Evolutionary conservation across 2,888 invertebrate genomes (phyloP), one percentile per base, ranked within the genome.

Genomic region (Amphipoea lucens): DNA sequence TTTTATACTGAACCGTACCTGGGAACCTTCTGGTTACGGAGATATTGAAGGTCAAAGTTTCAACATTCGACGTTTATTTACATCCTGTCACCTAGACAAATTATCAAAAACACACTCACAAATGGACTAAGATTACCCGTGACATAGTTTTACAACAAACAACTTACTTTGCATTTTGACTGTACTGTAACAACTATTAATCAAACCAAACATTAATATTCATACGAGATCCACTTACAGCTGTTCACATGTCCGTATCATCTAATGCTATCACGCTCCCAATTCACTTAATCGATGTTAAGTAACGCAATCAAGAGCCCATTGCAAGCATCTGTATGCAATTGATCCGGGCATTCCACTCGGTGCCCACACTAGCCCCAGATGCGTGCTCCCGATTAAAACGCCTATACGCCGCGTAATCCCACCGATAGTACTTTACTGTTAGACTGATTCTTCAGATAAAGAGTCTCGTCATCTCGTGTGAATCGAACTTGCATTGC

Each of bases 291-390:
- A 88, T 91, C 90, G 89, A 90, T 88, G 88, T 90, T 90, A 90
- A 90, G 91, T 92, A 92, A 92, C 88, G 85, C 90, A 91, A 92
- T 92, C 84, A 90, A 90, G 89, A 87, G 89, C 84, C 85, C 90
- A 87, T 90, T 87, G 90, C 86, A 85, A 82, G 87, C 94, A 94
- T 94, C 90, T 94, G 94, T 91, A 89, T 89, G 90, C 92, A 92
- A 94, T 94, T 93, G 92, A 92, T 91, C 89, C 88, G 89, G 89
- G 90, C 90, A 90, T 92, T 91, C 90, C 91, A 89, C 89, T 89
- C 86, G 73, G 77, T 74, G 82, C 87, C 77, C 86, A 78, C 82
- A 87, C 87, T 68, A 76, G 76, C 20, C 77, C 79, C 87, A 90
- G 85, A 90, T 89, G 87, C 76, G 74, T 77, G 88, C 86, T 86